Base-by-base conservation (phyloP, 2,888 invertebrate genomes). In the Pollenia labialis region DNA sequence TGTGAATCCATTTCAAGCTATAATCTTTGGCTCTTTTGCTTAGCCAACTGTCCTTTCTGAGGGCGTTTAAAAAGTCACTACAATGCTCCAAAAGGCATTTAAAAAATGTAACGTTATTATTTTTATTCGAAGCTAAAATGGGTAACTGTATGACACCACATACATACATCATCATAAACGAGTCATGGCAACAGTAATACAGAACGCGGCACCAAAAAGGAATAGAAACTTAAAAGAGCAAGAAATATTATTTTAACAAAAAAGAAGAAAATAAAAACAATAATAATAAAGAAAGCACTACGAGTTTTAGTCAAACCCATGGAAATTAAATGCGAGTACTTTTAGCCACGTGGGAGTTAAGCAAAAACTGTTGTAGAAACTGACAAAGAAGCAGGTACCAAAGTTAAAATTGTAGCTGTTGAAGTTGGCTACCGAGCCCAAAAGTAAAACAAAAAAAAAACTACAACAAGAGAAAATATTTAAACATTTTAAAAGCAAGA, bases 51-150 rank as follows among this genome's bases (percentile, higher is more conserved):
- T 62, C 80, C 71, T 62, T 52, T 50, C 44, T 9, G 16, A 81
- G 64, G 32, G 64, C 75, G 32, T 69, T 80, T 75, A 62, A 69
- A 75, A 75, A 75, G 60, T 75, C 66, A 23, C 54, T 69, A 48
- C n/a, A 80, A 69, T 85, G 54, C 66, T 75, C 74, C 85, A 60
- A 77, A 74, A 50, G 56, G 23, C 54, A 56, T 56, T 66, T 52
- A 58, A 68, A 68, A 71, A 68, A 68, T 44, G 16, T 66, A 50
- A 74, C 56, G 23, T 18, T 74, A 81, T 74, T 42, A 72, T 81
- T 66, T 74, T 50, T 56, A 42, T 66, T 23, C 4, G 48, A 74
- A 32, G 6, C 56, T 50, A 46, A 54, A 62, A 58, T 68, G 58
- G 75, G 56, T 40, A 68, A 44, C 44, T 14, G 42, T n/a, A 58